Evolutionary conservation across 2,113 vertebrate species (phyloP).

Genomic region (Oryctolagus cuniculus): mOryCun1.1 NC_091441.1:58127001-58127500

Average conservation of each 20-base stretch:
- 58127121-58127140: too few species aligned
- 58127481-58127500: neutral
- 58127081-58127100: too few species aligned
- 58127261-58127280: neutral
- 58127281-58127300: neutral
- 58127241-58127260: neutral
- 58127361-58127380: neutral
- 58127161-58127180: too few species aligned
- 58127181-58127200: too few species aligned
- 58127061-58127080: too few species aligned
- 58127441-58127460: neutral
- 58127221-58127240: slow-evolving; percentile 25
- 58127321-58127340: neutral
- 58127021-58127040: neutral
- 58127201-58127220: neutral
- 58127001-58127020: neutral
- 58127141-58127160: too few species aligned
- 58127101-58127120: too few species aligned
- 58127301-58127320: neutral
- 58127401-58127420: neutral
- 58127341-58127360: neutral
- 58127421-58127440: neutral
- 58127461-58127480: too few species aligned
- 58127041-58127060: too few species aligned
- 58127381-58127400: neutral